Percentiles rank a stretch among this genome's conserved stretches.
These are phyloP conservation scores for Magallana gigas DNA, from an alignment of 1,140 invertebrate genomes.

Conservation along the genomic window DNA sequence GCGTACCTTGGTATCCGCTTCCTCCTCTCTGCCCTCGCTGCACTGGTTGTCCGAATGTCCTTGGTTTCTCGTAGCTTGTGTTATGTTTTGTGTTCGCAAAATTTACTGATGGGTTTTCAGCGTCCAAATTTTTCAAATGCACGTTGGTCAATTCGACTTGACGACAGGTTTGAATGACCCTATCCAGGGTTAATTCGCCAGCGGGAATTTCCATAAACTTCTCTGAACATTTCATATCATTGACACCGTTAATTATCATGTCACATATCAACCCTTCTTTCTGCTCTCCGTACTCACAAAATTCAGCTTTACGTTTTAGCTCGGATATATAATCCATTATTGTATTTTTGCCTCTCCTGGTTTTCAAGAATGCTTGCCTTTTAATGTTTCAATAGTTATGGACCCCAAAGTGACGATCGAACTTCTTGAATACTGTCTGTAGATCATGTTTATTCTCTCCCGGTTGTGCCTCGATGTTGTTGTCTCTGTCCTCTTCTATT, in stretches of 20 bases:
- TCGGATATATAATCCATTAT: slow-evolving; percentile 57
- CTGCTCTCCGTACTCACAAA: slow-evolving; percentile 57
- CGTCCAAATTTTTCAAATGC: slow-evolving; percentile 48
- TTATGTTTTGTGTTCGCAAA: not conserved
- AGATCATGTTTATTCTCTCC: slow-evolving; percentile 45
- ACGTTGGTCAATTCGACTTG: slow-evolving; percentile 50
- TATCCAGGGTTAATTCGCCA: slow-evolving; percentile 44
- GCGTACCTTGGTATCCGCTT: not conserved
- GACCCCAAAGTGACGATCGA: slow-evolving; percentile 53
- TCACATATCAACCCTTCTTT: slow-evolving; percentile 57
- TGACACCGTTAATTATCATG: slow-evolving; percentile 58
- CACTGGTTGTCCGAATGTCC: not conserved
- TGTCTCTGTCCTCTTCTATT: slow-evolving; percentile 11
- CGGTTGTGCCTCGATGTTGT: not conserved
- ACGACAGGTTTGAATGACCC: slow-evolving; percentile 52
- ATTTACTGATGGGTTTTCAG: slow-evolving; percentile 39
- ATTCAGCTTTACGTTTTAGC: slow-evolving; percentile 55
- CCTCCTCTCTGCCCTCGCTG: too few relatives aligned
- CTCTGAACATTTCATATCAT: slow-evolving; percentile 57
- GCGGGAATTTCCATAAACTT: slow-evolving; percentile 57
- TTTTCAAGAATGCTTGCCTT: slow-evolving; percentile 52
- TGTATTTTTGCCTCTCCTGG: slow-evolving; percentile 45
- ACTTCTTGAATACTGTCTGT: slow-evolving; percentile 16
- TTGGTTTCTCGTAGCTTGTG: not conserved
- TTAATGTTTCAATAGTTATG: slow-evolving; percentile 59